phyloP scores from a whole-genome alignment of 2,113 vertebrate genomes.

The Balaenoptera acutorostrata region DNA sequence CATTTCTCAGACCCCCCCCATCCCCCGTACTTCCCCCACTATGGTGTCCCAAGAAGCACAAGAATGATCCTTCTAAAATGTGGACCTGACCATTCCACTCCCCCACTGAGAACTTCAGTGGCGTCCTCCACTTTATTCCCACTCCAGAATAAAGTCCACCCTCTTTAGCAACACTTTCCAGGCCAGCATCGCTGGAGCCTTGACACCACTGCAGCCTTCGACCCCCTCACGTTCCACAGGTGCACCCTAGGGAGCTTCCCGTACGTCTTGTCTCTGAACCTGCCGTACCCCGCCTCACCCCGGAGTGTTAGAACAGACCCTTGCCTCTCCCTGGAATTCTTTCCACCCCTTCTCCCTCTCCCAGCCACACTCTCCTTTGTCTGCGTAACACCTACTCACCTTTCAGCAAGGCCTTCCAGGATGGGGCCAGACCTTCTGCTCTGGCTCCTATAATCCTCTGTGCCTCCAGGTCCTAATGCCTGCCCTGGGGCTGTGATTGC shows the following conservation, averaged over 20 bases:
- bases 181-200: not conserved
- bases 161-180: not conserved
- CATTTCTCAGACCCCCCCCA: not conserved
- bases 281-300: not conserved
- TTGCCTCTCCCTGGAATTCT: not conserved
- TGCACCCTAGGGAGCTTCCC: not conserved
- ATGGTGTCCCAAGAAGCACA: not conserved
- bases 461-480: accelerated
- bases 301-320: too few species aligned
- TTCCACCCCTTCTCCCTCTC: not conserved
- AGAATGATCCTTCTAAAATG: not conserved
- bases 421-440: accelerated
- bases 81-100: not conserved
- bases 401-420: not conserved
- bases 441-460: not conserved
- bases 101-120: not conserved
- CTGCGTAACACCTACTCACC: accelerated
- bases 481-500: not conserved
- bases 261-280: not conserved
- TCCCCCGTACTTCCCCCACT: accelerated
- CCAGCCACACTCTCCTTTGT: not conserved
- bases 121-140: not conserved
- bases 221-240: not conserved
- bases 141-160: not conserved
- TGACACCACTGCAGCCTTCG: too few species aligned